Evolutionary conservation across 2,888 invertebrate species (phyloP), one percentile per base, ranked within the genome.

Genomic region (Tetramorium bicarinatum): DNA sequence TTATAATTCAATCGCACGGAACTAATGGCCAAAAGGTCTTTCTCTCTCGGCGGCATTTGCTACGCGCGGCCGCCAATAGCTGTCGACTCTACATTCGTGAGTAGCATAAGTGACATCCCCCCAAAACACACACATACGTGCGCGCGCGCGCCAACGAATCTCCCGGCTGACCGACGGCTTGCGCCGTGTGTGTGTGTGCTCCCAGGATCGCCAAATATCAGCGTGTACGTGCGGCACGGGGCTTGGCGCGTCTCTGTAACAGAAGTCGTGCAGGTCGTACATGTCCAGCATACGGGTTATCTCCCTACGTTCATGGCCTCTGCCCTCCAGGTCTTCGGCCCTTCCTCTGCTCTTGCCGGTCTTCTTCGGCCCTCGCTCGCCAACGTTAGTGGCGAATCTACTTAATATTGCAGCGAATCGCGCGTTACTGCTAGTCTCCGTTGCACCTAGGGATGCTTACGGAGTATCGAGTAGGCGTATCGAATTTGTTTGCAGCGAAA

Each of bases 361-460:
- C 81, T 80, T 67, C 84, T 61, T 75, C 80, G 29, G 79, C 62
- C 29, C 25, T 77, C 41, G n/a, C 41, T 54, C 61, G 69, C 69
- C 74, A 18, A 61, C 44, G 41, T 87, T 82, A 72, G 72, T 80
- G 82, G 90, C 84, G 85, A 80, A 82, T 87, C 92, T 91, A 89
- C 88, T 93, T 92, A 93, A 93, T 93, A 93, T 93, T 93, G 92
- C 92, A 93, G 82, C 88, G 89, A 89, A 92, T 92, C 92, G 91
- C 90, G 86, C 87, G 76, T 82, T 82, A 87, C 34, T 13, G 34
- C 38, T 38, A 21, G 41, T 44, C 25, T 64, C 52, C 61, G 76
- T 84, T 87, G 84, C 86, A 83, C 72, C 85, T 69, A 83, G 89
- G 88, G 87, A 88, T 89, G 85, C 87, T 88, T 82, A 85, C 83